A percentile compares a stretch with the other conserved stretches of the same genome.
These are phyloP conservation scores for Palythoa grandis DNA, from an alignment of 92 coral and sea anemone species.

Conservation along the genomic window DNA sequence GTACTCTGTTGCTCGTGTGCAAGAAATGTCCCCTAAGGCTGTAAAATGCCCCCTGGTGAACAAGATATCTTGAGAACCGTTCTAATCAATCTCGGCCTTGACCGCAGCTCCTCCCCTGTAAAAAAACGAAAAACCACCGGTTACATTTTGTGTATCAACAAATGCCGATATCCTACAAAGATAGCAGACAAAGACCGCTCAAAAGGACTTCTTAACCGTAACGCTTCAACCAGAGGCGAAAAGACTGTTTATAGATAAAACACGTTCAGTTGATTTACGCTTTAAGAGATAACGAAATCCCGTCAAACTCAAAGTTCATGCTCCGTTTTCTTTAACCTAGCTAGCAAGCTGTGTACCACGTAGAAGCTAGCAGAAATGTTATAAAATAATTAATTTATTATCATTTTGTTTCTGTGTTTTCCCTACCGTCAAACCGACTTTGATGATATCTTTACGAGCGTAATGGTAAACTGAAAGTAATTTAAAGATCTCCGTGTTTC, in stretches of 20 bases:
- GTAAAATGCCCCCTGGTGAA: conserved; percentile 31
- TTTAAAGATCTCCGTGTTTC: background rate
- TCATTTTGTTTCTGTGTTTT: background rate
- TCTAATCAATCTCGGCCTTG: conserved; percentile 21
- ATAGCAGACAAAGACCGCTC: background rate
- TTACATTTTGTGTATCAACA: background rate
- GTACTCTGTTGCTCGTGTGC: conserved; percentile 6
- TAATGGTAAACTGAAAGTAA: background rate
- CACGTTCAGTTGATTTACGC: background rate
- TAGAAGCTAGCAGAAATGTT: too few species aligned
- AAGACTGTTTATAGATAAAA: background rate
- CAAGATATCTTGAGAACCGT: conserved; percentile 9
- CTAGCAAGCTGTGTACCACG: too few species aligned
- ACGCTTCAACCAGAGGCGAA: background rate
- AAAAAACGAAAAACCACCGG: background rate
- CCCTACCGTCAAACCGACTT: background rate
- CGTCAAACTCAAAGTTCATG: too few species aligned
- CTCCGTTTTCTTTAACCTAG: too few species aligned
- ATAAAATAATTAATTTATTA: background rate
- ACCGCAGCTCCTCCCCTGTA: conserved; percentile 48
- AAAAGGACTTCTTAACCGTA: background rate
- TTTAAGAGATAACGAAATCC: too few species aligned
- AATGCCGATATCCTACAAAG: conserved; percentile 15
- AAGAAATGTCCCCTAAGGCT: conserved; percentile 36
- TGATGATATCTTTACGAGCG: background rate